These are phyloP conservation scores for Meandrina meandrites DNA, from an alignment of 92 coral and sea anemone species.

Conservation along the genomic window DNA sequence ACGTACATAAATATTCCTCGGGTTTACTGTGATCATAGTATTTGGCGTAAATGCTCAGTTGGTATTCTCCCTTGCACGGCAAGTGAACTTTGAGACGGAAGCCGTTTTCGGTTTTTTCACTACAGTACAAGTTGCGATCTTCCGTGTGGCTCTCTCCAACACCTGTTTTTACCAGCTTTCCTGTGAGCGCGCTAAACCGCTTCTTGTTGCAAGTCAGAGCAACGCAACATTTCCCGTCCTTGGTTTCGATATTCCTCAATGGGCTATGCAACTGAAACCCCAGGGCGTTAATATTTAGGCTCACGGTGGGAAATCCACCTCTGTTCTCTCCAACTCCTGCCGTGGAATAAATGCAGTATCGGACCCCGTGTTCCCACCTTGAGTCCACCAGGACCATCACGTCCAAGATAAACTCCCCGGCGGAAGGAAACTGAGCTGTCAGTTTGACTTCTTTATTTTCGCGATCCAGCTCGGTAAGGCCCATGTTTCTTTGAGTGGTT, in stretches of 20 bases:
- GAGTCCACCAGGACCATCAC: slow-evolving; percentile 58
- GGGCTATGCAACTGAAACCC: slow-evolving; percentile 76
- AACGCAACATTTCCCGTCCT: slow-evolving; percentile 61
- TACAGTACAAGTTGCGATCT: slow-evolving; percentile 55
- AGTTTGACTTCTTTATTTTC: slow-evolving; percentile 54
- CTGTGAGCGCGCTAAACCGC: slow-evolving; percentile 44
- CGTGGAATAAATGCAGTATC: slow-evolving; percentile 64
- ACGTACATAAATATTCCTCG: slow-evolving; percentile 55
- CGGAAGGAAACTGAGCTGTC: slow-evolving; percentile 71
- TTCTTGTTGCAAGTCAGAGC: slow-evolving; percentile 58
- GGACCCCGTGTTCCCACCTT: slow-evolving; percentile 74
- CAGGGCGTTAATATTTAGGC: slow-evolving; percentile 61
- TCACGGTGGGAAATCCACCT: slow-evolving; percentile 81
- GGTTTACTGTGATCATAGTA: slow-evolving; percentile 35
- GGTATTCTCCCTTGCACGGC: slow-evolving; percentile 76
- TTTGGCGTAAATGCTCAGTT: slow-evolving; percentile 66
- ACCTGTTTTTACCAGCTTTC: slow-evolving; percentile 42
- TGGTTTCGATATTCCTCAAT: slow-evolving; percentile 64
- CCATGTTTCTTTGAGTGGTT: slow-evolving; percentile 65
- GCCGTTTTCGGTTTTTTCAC: slow-evolving; percentile 50
- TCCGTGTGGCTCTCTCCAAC: slow-evolving; percentile 33
- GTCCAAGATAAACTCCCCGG: slow-evolving; percentile 70
- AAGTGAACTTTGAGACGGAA: slow-evolving; percentile 70
- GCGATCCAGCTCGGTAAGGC: slow-evolving; percentile 43
- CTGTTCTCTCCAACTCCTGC: slow-evolving; percentile 75